Evolutionary conservation across 1,140 invertebrate genomes (phyloP), one percentile per base, ranked within the genome.

Genomic region (Anastrepha obliqua): DNA sequence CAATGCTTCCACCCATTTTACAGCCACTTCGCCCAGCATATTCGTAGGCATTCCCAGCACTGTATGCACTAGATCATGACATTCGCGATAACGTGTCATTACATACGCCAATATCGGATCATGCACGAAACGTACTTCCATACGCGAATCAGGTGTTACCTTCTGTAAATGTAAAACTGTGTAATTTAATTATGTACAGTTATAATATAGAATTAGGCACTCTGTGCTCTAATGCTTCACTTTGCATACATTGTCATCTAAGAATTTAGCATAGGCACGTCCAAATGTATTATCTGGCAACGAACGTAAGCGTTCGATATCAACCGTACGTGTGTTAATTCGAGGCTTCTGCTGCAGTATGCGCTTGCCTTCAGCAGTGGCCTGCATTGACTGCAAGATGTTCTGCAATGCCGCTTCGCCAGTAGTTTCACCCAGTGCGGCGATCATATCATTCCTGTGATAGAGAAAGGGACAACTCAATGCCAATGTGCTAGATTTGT

Each of bases 1-100:
- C 74, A 99, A 95, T 8, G 96, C 98, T 95, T 99, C 99, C 87
- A 99, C 95, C 98, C 98, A 99, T 94, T 99, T 99, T 6, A 99
- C 97, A 8, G 97, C 96, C 20, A 99, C 98, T 92, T 95, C 95
- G 91, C 98, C 97, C 7, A 99, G 94, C 98, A 99, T 99, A 91
- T 98, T 98, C 8, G 98, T 99, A 17, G 97, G 98, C 97, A 99
- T 99, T 87, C 96, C 95, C 55, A 99, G 94, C 8, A 98, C 93
- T 0, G 98, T 96, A 94, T 99, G 99, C 88, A 98, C 96, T 86
- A 99, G 95, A 94, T 99, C 99, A 93, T 99, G 99, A 20, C 97
- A 96, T 94, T 99, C 98, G 89, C 99, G 95, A 93, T 99, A 99
- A 67, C 99, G 94, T 94, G 98, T 98, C 97, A 99, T 99, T 3